A percentile compares a stretch with the other conserved stretches of the same genome.
These are phyloP conservation scores for Drosophila tropicalis DNA, from an alignment of 1,140 invertebrate species.

Conservation along the genomic window DNA sequence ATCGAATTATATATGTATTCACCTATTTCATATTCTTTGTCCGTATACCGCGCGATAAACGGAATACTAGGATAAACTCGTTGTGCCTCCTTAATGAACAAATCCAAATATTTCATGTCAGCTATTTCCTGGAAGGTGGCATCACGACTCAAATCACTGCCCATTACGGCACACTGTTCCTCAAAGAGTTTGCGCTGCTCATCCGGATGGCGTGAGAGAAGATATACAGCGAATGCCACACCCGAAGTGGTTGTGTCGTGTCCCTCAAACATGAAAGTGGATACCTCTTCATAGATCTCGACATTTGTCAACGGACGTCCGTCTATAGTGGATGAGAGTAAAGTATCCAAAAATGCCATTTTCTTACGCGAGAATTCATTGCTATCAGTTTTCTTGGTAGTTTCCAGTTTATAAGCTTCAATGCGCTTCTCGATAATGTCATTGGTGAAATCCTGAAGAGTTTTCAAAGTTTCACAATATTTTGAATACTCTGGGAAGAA, in stretches of 20 bases:
- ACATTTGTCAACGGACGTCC: conserved; percentile 85
- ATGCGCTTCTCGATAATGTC: conserved; percentile 73
- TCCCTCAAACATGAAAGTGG: conserved; percentile 89
- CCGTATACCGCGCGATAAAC: conserved; percentile 84
- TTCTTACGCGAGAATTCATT: conserved; percentile 64
- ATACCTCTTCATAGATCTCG: conserved; percentile 89
- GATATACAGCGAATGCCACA: conserved; percentile 74
- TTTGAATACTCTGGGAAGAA: conserved; percentile 49
- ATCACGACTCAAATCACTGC: conserved; percentile 82
- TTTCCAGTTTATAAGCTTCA: conserved; percentile 38
- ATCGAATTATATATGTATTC: neutral
- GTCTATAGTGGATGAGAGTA: conserved; percentile 83
- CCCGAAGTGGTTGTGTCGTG: conserved; percentile 83
- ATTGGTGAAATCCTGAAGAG: conserved; percentile 69
- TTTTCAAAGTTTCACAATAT: conserved; percentile 51
- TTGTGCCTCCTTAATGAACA: conserved; percentile 87
- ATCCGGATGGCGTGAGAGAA: conserved; percentile 71
- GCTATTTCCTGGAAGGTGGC: conserved; percentile 85
- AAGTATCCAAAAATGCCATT: conserved; percentile 70
- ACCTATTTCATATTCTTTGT: conserved; percentile 72
- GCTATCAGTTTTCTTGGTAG: neutral
- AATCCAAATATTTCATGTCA: conserved; percentile 88
- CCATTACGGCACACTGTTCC: conserved; percentile 84
- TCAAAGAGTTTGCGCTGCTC: conserved; percentile 84
- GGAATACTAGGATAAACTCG: conserved; percentile 88